A percentile compares a stretch with the other conserved stretches of the same genome.
Evolutionary conservation across 2,113 vertebrate genomes (phyloP).

Genomic region (Chlamydotis undulata): DNA sequence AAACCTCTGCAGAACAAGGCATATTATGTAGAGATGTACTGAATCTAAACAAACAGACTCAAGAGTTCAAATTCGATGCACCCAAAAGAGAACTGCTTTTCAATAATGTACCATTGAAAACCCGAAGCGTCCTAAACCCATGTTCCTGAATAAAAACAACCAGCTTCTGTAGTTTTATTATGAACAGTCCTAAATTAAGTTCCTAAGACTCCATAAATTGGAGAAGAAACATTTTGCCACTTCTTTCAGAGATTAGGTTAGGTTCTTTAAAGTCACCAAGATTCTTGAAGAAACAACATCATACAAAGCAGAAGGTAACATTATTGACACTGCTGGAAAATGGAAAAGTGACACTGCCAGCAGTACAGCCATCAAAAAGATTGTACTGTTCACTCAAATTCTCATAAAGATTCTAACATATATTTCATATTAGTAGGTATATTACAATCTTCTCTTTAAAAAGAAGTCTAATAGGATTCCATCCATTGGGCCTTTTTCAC

Average conservation of each 20-base stretch:
- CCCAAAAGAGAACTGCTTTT: neutral
- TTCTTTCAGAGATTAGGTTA: neutral
- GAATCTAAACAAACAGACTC: neutral
- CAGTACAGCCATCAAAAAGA: neutral
- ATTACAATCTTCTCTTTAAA: neutral
- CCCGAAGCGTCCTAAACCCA: neutral
- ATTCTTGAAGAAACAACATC: neutral
- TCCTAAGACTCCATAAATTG: neutral
- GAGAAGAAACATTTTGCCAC: neutral
- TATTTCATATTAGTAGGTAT: neutral
- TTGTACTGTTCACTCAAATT: neutral
- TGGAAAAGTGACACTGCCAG: neutral
- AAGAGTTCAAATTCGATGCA: neutral
- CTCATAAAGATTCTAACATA: neutral
- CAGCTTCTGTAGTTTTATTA: neutral
- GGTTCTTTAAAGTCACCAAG: neutral
- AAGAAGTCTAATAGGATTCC: neutral
- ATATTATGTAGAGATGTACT: neutral
- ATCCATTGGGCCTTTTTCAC: neutral
- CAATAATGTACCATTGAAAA: neutral
- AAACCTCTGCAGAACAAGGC: neutral
- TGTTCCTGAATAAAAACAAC: neutral
- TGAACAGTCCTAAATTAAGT: neutral
- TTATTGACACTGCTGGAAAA: neutral
- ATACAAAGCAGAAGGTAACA: neutral